phyloP scores from a whole-genome alignment of 2,888 invertebrate genomes.

The Liodrosophila aerea region DNA sequence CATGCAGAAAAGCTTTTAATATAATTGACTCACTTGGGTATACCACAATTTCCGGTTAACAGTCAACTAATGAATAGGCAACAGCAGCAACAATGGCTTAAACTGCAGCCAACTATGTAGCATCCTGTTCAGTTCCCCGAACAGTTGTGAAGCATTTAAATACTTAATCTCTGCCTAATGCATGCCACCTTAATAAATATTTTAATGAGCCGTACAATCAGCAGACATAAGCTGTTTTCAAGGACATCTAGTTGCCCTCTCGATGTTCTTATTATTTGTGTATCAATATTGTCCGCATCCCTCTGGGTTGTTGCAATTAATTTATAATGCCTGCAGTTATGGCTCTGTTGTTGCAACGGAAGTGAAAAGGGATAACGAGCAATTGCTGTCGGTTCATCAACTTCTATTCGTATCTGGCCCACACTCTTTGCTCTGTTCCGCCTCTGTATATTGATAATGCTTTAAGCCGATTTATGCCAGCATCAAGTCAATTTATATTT shows the following conservation, averaged over 20 bases:
- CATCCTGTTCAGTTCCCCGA: constrained; percentile 23
- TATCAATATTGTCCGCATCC: too few species aligned
- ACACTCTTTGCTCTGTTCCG: background rate
- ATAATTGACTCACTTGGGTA: constrained; percentile 78
- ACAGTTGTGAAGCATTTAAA: constrained; percentile 59
- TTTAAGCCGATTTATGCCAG: constrained; percentile 67
- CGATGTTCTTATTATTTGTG: too few species aligned
- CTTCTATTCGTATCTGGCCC: constrained; percentile 5
- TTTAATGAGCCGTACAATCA: constrained; percentile 35
- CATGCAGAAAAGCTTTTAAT: constrained; percentile 77
- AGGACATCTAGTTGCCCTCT: background rate
- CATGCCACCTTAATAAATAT: constrained; percentile 66
- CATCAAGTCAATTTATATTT: constrained; percentile 45
- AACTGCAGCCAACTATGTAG: constrained; percentile 11
- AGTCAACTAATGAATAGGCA: constrained; percentile 70
- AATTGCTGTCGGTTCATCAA: constrained; percentile 31
- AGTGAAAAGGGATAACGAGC: constrained; percentile 30
- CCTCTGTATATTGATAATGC: constrained; percentile 36
- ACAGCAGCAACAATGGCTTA: constrained; percentile 23
- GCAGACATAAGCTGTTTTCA: constrained; percentile 11
- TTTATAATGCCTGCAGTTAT: constrained; percentile 50
- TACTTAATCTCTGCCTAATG: constrained; percentile 66
- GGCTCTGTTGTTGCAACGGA: constrained; percentile 50
- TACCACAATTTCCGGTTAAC: constrained; percentile 75
- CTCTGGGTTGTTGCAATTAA: constrained; percentile 30